Percentiles rank a stretch among this genome's conserved stretches.
Conservation (phyloP, 2,797 vertebrate species). For the Enteromius thamalakanensis region DNA sequence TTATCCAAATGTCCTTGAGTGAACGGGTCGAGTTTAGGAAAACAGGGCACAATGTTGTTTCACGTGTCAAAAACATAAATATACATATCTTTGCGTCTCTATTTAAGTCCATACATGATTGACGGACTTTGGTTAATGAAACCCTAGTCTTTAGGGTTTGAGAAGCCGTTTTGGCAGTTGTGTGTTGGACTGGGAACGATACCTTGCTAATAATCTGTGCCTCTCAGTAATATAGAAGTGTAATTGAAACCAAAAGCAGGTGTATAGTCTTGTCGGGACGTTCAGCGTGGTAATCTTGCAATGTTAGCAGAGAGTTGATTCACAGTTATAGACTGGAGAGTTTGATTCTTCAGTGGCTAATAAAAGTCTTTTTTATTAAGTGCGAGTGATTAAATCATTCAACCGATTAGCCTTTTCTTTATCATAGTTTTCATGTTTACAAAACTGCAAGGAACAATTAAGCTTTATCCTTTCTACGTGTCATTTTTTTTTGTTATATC, state of each 20-base stretch:
- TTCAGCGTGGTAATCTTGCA: not conserved
- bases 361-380: not conserved
- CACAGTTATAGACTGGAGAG: not conserved
- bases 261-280: not conserved
- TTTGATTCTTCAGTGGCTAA: not conserved
- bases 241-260: not conserved
- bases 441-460: not conserved
- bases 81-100: not conserved
- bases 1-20: slow-evolving; percentile 30
- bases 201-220: not conserved
- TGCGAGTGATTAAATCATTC: not conserved
- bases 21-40: slow-evolving; percentile 41
- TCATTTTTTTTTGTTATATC: too few species aligned
- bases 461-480: not conserved
- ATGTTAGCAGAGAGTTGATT: not conserved
- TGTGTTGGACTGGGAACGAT: not conserved
- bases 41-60: not conserved
- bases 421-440: not conserved
- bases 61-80: not conserved
- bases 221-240: not conserved
- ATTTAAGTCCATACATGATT: not conserved
- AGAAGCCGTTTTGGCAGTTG: not conserved
- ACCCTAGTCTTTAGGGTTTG: too few species aligned
- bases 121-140: not conserved
- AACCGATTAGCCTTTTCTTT: not conserved